A percentile compares a stretch with the other conserved stretches of the same genome.
These are phyloP conservation scores for Pheosia gnoma DNA, from an alignment of 2,888 invertebrate genomes.

Conservation along the genomic window DNA sequence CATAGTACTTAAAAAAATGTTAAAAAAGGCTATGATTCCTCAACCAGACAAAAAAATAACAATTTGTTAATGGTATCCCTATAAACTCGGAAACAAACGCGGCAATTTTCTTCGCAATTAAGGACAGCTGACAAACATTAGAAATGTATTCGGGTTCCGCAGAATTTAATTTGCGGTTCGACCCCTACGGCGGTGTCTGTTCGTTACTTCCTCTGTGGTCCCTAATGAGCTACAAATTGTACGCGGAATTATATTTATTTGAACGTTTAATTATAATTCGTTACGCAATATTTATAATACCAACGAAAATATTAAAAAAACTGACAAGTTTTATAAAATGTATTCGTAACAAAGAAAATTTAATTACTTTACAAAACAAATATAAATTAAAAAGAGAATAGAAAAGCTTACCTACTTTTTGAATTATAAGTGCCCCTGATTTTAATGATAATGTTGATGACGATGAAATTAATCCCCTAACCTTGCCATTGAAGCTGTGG, in stretches of 20 bases:
- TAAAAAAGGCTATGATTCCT: background rate
- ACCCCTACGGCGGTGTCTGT: slow-evolving; percentile 1
- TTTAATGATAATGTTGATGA: no score
- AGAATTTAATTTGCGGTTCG: slow-evolving; percentile 6
- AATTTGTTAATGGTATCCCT: background rate
- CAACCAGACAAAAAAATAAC: background rate
- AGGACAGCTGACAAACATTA: slow-evolving; percentile 5
- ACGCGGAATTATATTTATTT: background rate
- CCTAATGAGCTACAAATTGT: background rate
- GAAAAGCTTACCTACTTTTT: no score
- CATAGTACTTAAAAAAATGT: background rate
- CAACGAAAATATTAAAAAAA: no score
- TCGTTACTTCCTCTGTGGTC: slow-evolving; percentile 5
- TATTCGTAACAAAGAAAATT: no score
- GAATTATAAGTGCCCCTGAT: no score
- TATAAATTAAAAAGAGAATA: no score
- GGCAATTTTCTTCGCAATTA: slow-evolving; percentile 8
- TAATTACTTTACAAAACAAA: no score
- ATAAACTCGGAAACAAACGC: background rate
- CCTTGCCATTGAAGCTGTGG: no score
- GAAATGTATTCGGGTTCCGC: slow-evolving; percentile 1
- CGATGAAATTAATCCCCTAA: no score
- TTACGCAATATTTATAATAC: background rate
- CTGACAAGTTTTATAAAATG: no score
- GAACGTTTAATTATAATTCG: background rate